A percentile compares a stretch with the other conserved stretches of the same genome.
Evolutionary conservation across 2,797 vertebrate genomes (phyloP).

Genomic region (Loris lydekkerianus): DNA sequence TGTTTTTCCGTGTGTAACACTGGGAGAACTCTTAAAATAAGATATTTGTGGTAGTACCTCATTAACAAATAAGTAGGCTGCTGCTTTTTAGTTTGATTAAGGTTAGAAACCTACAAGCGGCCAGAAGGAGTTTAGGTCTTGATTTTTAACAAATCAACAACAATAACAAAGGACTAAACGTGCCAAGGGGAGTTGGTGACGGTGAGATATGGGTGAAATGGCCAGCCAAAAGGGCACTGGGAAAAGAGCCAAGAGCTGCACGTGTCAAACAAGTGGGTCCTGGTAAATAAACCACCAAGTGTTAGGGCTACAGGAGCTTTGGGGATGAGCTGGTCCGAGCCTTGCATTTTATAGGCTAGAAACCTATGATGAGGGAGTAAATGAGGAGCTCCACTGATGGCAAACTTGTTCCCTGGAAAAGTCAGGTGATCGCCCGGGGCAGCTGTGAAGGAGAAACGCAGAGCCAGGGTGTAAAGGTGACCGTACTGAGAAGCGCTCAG

Average conservation of each 20-base stretch:
- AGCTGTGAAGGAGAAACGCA: background rate
- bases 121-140: background rate
- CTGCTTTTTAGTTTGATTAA: background rate
- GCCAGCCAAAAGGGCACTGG: background rate
- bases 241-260: background rate
- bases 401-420: background rate
- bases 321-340: background rate
- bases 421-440: background rate
- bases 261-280: background rate
- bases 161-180: background rate
- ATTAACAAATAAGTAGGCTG: background rate
- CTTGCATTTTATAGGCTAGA: background rate
- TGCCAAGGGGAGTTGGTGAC: background rate
- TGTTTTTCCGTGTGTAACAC: background rate
- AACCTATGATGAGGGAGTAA: background rate
- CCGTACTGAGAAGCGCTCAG: accelerated
- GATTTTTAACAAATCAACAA: background rate
- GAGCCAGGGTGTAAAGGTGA: background rate
- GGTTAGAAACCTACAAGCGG: background rate
- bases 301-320: background rate
- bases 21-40: background rate
- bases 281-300: background rate
- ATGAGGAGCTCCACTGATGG: accelerated
- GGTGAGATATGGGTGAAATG: background rate
- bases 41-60: background rate